Evolutionary conservation across 2,113 vertebrate genomes (phyloP), one percentile per base, ranked within the genome.

Genomic region (Osmerus eperlanus): DNA sequence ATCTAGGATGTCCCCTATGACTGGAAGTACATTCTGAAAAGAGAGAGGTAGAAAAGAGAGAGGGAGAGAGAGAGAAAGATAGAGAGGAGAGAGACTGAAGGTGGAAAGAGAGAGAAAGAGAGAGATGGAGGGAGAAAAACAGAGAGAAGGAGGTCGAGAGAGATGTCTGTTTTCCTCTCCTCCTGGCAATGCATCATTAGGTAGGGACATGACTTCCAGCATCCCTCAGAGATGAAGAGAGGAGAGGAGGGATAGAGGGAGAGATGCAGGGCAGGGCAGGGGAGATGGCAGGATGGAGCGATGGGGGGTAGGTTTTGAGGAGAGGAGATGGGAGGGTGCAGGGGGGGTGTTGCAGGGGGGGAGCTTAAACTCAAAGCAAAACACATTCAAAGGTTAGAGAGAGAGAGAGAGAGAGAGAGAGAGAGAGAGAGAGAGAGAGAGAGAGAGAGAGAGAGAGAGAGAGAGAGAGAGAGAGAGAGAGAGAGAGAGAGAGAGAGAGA

Each of bases 101-200:
- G 53, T 32, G 65, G 19, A 19, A 16, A 25, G 54, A 69, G 23
- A 25, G 65, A 15, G 58, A 70, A 23, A 56, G 56, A 28, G 53
- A 41, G 25, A 3, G 66, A 66, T 0, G 32, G 56, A 47, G 36
- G 21, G 60, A 56, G 29, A 51, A 18, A 36, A 28, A 19, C 29
- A 59, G 68, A 51, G 56, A 61, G 60, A 36, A 70, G 25, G 60
- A 41, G 47, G 68, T 54, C 67, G 58, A 71, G 71, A 28, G 58
- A 71, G 56, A 78, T 79, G 81, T 84, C 84, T 83, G 32, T 75
- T 81, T 73, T 71, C 74, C 59, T 78, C 66, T 74, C 67, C 74
- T 81, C 68, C 75, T 58, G 51, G 87, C 78, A 72, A 78, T 81
- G 84, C 83, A 85, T 85, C 81, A 85, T 87, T 86, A 83, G 80